phyloP scores from a whole-genome alignment of 2,113 vertebrate genomes.

The Daphoenositta chrysoptera region DNA sequence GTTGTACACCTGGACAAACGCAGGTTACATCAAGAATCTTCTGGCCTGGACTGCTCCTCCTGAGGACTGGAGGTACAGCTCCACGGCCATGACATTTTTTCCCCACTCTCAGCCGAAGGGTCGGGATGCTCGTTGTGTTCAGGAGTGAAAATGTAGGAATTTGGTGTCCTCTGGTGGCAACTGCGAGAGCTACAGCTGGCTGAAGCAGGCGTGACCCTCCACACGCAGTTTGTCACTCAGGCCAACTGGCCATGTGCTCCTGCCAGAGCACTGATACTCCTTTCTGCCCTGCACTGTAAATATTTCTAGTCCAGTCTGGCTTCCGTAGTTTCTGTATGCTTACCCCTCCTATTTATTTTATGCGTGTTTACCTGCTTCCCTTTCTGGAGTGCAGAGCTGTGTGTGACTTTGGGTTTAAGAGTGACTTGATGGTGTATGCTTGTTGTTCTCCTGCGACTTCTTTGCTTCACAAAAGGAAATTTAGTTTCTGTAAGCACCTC shows the following conservation, averaged over 20 bases:
- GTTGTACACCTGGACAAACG: background rate
- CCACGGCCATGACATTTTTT: background rate
- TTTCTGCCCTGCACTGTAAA: background rate
- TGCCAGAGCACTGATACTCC: background rate
- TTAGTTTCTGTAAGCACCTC: background rate
- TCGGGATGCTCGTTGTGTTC: background rate
- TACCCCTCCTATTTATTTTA: constrained; percentile 10
- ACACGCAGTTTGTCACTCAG: background rate
- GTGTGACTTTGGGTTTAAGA: background rate
- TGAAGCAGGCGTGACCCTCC: background rate
- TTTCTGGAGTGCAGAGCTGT: background rate
- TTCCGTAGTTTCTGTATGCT: background rate
- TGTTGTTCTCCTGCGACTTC: background rate
- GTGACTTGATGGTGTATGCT: background rate
- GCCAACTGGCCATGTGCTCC: background rate
- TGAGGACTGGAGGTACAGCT: background rate
- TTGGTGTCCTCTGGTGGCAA: constrained; percentile 52
- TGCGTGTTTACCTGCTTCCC: background rate
- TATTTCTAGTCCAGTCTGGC: background rate
- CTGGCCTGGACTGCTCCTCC: background rate
- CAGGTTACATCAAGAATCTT: background rate
- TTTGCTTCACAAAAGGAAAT: background rate
- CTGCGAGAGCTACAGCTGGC: background rate
- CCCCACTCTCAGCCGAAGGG: background rate
- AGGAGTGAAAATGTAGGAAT: background rate